Evolutionary conservation across 2,797 vertebrate species (phyloP), one percentile per base, ranked within the genome.

Genomic region (Pithecia hirsuta): DNA sequence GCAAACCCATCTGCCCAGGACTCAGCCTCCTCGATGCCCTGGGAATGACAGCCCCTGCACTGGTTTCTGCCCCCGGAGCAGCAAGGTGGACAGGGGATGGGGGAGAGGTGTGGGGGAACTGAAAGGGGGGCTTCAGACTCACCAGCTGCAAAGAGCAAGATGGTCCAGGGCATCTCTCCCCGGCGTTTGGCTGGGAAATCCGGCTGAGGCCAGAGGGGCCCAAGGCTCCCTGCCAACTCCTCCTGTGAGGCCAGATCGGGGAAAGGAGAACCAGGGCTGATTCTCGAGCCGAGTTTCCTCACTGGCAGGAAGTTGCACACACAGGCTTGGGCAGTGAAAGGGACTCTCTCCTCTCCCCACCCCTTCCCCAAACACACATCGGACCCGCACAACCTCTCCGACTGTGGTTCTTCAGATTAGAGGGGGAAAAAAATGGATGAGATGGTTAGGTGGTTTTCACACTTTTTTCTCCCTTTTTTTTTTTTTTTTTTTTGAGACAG

Each of bases 301-400:
- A 97, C 89, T 28, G 96, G 94, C 97, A 98, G 98, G 98, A 98
- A 98, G 96, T 98, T 98, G 97, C 97, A 97, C 67, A 74, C 4
- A 50, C 19, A 41, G 1, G 6, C 22, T 12, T 1, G 22, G 70
- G 83, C 57, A 6, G 15, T 6, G 36, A 83, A 39, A 95, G 33
- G 41, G 30, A 55, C 76, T 86, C 67, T 75, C 55, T 84, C 44
- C 41, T 92, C 22, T 93, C 90, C n/a, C 70, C 86, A 78, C 89
- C 87, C 3, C 85, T 96, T 97, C 85, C 92, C 74, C 14, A 57
- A 92, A 81, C 0, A 1, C 57, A 57, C 48, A 26, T 19, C 61
- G 46, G 85, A 91, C 39, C 52, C 14, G 1, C 28, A 30, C 44
- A 89, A 89, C 28, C 41, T 55, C 59, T 4, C 39, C 8, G 74